A percentile compares a stretch with the other conserved stretches of the same genome.
Conservation (phyloP, 2,113 vertebrate genomes). For the Himantopus leucocephalus region DNA sequence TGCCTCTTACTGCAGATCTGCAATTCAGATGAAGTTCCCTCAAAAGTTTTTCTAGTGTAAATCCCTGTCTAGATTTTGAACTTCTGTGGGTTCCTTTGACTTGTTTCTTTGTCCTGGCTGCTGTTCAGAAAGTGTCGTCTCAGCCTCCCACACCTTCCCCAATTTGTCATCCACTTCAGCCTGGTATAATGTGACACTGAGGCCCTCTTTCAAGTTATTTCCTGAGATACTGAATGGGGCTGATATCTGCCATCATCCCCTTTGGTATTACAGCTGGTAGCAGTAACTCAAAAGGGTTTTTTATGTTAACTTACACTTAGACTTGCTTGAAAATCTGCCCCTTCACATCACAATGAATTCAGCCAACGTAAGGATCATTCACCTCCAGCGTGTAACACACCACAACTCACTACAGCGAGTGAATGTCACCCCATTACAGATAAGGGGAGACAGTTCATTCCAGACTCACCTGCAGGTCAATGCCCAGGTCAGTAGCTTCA, state of each 20-base stretch:
- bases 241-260: background rate
- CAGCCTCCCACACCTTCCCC: background rate
- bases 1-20: background rate
- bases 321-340: background rate
- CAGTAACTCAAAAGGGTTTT: background rate
- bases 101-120: slow-evolving; percentile 6
- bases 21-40: background rate
- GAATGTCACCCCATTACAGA: background rate
- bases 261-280: background rate
- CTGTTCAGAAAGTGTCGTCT: background rate
- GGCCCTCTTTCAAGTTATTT: slow-evolving; percentile 5
- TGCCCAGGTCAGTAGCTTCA: background rate
- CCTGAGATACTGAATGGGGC: background rate
- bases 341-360: background rate
- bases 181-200: background rate
- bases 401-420: background rate
- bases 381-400: background rate
- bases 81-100: background rate
- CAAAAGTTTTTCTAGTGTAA: background rate
- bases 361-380: background rate
- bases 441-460: background rate
- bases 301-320: background rate
- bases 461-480: background rate
- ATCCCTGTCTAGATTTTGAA: background rate
- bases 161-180: background rate